A percentile compares a stretch with the other conserved stretches of the same genome.
phyloP scores from a whole-genome alignment of 2,888 invertebrate species.

The Meiosimyza decipiens region DNA sequence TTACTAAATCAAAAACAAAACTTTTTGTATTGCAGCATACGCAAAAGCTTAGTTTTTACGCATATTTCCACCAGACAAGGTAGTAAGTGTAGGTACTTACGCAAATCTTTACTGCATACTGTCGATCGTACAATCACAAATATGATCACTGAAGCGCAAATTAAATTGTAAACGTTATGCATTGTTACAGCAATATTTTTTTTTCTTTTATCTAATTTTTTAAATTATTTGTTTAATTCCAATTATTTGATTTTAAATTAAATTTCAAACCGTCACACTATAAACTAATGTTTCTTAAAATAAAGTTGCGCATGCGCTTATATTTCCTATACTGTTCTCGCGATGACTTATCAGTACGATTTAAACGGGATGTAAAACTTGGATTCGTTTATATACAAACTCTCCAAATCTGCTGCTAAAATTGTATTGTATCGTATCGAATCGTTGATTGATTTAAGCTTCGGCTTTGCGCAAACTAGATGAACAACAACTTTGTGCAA shows the following conservation, averaged over 20 bases:
- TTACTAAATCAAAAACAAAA: too few species aligned
- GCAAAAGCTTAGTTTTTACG: too few species aligned
- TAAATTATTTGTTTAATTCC: background rate
- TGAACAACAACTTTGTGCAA: slow-evolving; percentile 15
- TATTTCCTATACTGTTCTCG: slow-evolving; percentile 42
- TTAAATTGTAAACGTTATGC: background rate
- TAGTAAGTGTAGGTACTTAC: slow-evolving; percentile 51
- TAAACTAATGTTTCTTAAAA: too few species aligned
- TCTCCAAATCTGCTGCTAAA: slow-evolving; percentile 12
- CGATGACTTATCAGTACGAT: slow-evolving; percentile 46
- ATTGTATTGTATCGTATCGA: background rate
- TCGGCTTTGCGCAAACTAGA: slow-evolving; percentile 9
- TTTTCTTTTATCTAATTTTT: background rate
- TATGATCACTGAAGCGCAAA: slow-evolving; percentile 19
- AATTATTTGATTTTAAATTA: slow-evolving; percentile 3
- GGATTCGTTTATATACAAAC: slow-evolving; percentile 16
- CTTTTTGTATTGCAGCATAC: too few species aligned
- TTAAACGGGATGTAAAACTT: slow-evolving; percentile 47
- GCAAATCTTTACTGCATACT: slow-evolving; percentile 57
- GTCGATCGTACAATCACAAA: slow-evolving; percentile 12
- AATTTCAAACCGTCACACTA: background rate
- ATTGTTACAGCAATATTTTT: background rate
- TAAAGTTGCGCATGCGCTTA: background rate
- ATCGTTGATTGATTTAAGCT: slow-evolving; percentile 24
- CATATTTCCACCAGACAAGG: too few species aligned